These are phyloP conservation scores for Apodemus agrarius DNA, from an alignment of 2,797 vertebrate species.

Conservation along the genomic window DNA sequence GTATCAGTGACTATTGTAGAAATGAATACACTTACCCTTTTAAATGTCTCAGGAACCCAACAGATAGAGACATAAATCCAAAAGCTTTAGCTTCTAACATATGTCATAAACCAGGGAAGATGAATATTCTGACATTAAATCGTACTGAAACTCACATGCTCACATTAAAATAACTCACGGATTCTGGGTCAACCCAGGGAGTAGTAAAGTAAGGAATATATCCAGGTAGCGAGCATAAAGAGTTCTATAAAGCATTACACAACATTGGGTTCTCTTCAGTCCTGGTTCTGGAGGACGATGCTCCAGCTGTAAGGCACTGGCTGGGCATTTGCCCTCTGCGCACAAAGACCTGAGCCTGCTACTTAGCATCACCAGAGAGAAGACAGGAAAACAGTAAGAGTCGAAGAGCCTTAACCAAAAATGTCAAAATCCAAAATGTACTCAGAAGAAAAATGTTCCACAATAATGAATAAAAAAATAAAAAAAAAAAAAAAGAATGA, in stretches of 20 bases:
- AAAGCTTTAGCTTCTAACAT: conserved; percentile 32
- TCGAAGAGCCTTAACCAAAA: background rate
- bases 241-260: background rate
- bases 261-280: background rate
- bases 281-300: background rate
- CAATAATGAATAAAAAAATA: background rate
- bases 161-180: conserved; percentile 59
- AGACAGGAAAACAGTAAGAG: background rate
- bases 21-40: conserved; percentile 30
- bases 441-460: background rate
- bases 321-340: background rate
- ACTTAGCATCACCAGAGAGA: background rate
- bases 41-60: background rate
- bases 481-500: background rate
- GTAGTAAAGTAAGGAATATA: background rate
- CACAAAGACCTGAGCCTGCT: background rate
- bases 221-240: background rate
- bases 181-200: background rate
- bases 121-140: conserved; percentile 11
- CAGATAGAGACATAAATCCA: conserved; percentile 14
- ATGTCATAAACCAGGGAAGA: conserved; percentile 30
- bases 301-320: background rate
- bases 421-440: background rate
- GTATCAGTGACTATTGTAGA: background rate
- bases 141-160: conserved; percentile 8